Conservation (phyloP, 2,888 invertebrate species). For the Nomada fabriciana region DNA sequence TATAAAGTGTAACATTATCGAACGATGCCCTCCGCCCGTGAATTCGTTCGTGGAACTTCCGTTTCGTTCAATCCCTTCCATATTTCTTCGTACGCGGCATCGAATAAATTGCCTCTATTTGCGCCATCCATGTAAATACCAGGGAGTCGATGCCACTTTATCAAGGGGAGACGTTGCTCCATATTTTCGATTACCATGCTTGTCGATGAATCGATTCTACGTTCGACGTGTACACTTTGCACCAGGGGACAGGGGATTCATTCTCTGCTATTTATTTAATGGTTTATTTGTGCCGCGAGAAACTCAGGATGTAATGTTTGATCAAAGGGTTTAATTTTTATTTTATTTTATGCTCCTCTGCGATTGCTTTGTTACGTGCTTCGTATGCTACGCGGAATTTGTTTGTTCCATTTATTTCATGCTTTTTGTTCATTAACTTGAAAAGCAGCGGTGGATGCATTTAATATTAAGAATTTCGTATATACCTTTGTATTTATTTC, state of each 20-base stretch:
- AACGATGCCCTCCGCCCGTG: slow-evolving; percentile 34
- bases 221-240: background rate
- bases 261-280: background rate
- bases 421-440: too few relatives aligned
- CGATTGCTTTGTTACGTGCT: too few relatives aligned
- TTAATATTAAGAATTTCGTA: too few relatives aligned
- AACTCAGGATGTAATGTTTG: background rate
- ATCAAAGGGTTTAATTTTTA: too few relatives aligned
- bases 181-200: slow-evolving; percentile 18
- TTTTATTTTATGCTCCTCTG: too few relatives aligned
- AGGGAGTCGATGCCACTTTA: background rate
- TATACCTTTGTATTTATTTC: too few relatives aligned
- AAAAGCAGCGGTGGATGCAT: too few relatives aligned
- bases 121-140: slow-evolving; percentile 35
- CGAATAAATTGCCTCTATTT: slow-evolving; percentile 51
- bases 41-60: slow-evolving; percentile 51
- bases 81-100: slow-evolving; percentile 47
- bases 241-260: background rate
- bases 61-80: slow-evolving; percentile 23
- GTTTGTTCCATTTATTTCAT: too few relatives aligned
- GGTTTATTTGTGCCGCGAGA: background rate
- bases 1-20: slow-evolving; percentile 63
- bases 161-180: background rate
- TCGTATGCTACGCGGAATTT: too few relatives aligned
- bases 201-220: background rate